These are phyloP conservation scores for Megaceryle maxima DNA, from an alignment of 2,113 vertebrate species.

Conservation along the genomic window DNA sequence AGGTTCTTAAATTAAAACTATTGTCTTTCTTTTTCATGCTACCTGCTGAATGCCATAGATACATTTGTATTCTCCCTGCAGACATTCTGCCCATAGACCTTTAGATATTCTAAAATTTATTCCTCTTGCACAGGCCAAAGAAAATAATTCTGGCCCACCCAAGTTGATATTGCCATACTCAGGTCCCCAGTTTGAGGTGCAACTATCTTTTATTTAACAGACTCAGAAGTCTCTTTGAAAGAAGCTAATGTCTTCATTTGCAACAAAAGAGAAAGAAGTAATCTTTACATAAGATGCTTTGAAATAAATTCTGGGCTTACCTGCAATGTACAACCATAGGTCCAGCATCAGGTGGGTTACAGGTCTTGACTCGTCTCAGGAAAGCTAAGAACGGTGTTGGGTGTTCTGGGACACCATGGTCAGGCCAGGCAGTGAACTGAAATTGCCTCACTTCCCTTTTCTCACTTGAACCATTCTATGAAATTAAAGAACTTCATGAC, in stretches of 20 bases:
- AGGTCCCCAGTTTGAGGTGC: background rate
- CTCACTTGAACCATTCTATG: slow-evolving; percentile 95
- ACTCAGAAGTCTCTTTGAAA: background rate
- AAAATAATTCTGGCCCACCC: background rate
- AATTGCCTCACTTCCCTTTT: slow-evolving; percentile 98
- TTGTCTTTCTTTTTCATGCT: background rate
- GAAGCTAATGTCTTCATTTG: background rate
- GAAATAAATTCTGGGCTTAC: slow-evolving; percentile 68
- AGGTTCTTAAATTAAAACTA: background rate
- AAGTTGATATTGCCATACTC: background rate
- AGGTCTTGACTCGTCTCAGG: slow-evolving; percentile 93
- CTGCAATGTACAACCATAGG: slow-evolving; percentile 99
- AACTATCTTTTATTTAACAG: background rate
- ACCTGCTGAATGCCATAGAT: background rate
- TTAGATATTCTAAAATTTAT: background rate
- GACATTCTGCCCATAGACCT: background rate
- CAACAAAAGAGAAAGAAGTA: background rate
- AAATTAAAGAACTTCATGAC: slow-evolving; percentile 18
- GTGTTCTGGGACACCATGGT: slow-evolving; percentile 97
- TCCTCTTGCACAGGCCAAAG: background rate
- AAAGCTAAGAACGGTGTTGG: slow-evolving; percentile 97
- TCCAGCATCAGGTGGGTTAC: slow-evolving; percentile 96
- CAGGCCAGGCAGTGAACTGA: slow-evolving; percentile 99
- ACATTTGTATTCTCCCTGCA: background rate
- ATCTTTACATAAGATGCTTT: background rate